Evolutionary conservation across 2,888 invertebrate species (phyloP), one percentile per base, ranked within the genome.

Genomic region (Gibbula magus): DNA sequence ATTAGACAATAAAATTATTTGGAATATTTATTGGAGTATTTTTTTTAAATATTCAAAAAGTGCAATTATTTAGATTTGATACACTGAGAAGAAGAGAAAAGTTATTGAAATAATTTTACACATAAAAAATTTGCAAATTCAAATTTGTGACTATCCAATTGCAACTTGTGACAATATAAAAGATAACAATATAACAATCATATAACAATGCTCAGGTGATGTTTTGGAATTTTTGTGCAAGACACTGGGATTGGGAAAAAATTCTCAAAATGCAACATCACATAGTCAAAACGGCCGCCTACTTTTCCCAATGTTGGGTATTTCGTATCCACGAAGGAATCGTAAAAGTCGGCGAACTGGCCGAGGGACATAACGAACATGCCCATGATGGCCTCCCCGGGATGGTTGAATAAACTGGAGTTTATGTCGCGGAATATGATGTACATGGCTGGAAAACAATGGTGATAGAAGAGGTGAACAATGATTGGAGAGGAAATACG

Each of bases 351-450:
- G 0, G 97, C 98, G 93, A 99, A 99, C 87, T 98, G 98, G 1
- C 98, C 98, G 88, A 99, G 94, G 0, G 99, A 99, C 97, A 99
- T 99, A 78, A 99, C 95, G 92, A 99, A 99, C 97, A 99, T 98
- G 0, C 98, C 98, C 95, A 99, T 97, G 52, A 99, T 95, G 20
- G 98, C 97, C 93, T 99, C 99, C 94, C 96, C 96, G 0, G 98
- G 97, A 35, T 97, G 88, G 75, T 89, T 88, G 89, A 94, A 94
- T 22, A 92, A 88, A 25, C 88, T 89, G 4, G 88, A 90, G 25
- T 89, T 87, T 20, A 88, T 87, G 39, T 89, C 90, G 29, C 90
- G 88, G 87, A 92, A 93, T 78, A 93, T 89, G 35, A 93, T 89
- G 86, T 89, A 93, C 91, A 93, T 92, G 2, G 93, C 93, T 93